Evolutionary conservation across 2,888 invertebrate genomes (phyloP), one percentile per base, ranked within the genome.

Genomic region (Andrena bicolor): DNA sequence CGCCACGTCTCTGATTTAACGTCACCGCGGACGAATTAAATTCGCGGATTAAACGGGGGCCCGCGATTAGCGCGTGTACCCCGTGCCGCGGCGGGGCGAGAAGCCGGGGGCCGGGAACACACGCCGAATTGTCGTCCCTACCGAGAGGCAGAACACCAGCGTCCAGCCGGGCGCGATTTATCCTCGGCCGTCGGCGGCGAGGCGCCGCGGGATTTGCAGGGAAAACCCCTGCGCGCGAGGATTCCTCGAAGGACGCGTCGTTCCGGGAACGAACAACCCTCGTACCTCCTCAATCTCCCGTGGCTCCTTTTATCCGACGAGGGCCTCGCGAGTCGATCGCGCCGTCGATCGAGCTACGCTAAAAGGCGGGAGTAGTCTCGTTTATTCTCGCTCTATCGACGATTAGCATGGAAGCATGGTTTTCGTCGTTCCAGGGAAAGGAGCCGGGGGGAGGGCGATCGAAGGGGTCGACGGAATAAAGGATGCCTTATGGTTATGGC

Each of bases 401-500:
- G 80, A 80, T 80, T 80, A 80, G 80, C 80, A 23, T 73, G 80
- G 80, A 80, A 80, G 80, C 80, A 80, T 80, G 80, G 80, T 80
- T 80, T 80, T 80, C 80, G 80, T 80, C 61, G 82, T 79, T 56
- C 72, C 61, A n/a, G 32, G 69, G 72, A 64, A 66, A 64, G 68
- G 60, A 49, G 61, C 30, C 69, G 76, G 28, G 72, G 49, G 23
- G 23, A 1, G 23, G 23, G 23, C 1, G 64, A 58, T 48, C 68
- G 65, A 72, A 70, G 69, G 75, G 79, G 73, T 66, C 79, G 80
- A 23, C 72, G 86, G 84, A 87, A 86, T 83, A 90, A 90, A 89
- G 89, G 90, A 91, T 91, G 91, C 84, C 91, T 92, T 92, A 92
- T 92, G 92, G 92, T 92, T 92, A 93, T 93, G 91, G 92, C 89